A percentile compares a stretch with the other conserved stretches of the same genome.
These are phyloP conservation scores for Diadumene lineata DNA, from an alignment of 92 coral and sea anemone species.

Conservation along the genomic window DNA sequence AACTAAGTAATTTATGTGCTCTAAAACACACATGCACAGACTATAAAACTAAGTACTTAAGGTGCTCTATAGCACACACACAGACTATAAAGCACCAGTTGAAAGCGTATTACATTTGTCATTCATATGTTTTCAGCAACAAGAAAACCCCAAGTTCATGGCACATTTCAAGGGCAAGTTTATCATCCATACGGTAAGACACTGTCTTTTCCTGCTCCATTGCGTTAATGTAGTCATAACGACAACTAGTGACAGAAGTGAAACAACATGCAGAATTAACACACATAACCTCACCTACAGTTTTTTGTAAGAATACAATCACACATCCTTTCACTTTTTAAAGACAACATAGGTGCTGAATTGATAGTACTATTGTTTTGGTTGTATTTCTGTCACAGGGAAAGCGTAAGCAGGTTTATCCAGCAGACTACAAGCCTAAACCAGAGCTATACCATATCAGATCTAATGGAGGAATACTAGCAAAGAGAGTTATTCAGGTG, in stretches of 20 bases:
- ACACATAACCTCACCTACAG: too few species aligned
- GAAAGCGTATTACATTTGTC: too few species aligned
- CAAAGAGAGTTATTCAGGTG: conserved; percentile 96
- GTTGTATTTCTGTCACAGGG: conserved; percentile 49
- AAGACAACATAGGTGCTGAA: too few species aligned
- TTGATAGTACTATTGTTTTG: background rate
- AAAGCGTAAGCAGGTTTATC: conserved; percentile 60
- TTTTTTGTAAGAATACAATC: too few species aligned
- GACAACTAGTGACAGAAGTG: background rate
- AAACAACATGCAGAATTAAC: too few species aligned
- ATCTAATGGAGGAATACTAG: conserved; percentile 96
- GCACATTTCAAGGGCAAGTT: conserved; percentile 99
- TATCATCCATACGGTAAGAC: conserved; percentile 89
- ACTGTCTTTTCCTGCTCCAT: background rate
- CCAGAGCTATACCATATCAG: conserved; percentile 93
- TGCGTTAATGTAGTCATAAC: background rate
- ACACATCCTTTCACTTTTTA: too few species aligned
- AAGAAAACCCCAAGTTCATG: conserved; percentile 93
- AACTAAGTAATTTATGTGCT: too few species aligned
- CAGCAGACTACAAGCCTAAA: conserved; percentile 76
- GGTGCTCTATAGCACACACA: too few species aligned
- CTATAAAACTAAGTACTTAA: too few species aligned
- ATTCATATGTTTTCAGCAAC: conserved; percentile 75
- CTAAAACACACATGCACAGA: too few species aligned
- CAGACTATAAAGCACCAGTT: too few species aligned